These are phyloP conservation scores for Prunella strophiata DNA, from an alignment of 2,797 vertebrate species.

Conservation along the genomic window DNA sequence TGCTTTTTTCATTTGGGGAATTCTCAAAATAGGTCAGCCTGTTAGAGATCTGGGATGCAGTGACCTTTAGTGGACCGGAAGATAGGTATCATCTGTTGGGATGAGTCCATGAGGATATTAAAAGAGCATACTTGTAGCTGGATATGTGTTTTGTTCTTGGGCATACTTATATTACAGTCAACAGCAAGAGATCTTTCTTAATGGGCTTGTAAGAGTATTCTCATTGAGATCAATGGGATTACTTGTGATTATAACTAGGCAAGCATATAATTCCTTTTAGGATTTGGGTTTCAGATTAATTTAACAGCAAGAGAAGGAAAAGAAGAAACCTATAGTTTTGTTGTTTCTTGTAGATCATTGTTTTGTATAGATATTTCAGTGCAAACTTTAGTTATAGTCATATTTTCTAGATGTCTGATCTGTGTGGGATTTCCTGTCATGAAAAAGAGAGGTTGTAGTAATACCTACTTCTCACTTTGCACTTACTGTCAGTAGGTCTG, in stretches of 20 bases:
- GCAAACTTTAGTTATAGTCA: neutral
- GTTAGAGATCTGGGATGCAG: neutral
- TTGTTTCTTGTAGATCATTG: neutral
- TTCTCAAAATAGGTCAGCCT: constrained; percentile 23
- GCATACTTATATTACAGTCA: neutral
- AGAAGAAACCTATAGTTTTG: neutral
- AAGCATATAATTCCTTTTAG: neutral
- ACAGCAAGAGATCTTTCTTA: constrained; percentile 6
- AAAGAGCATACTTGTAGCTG: neutral
- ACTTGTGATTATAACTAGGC: neutral
- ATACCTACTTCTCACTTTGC: neutral
- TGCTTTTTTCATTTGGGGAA: neutral
- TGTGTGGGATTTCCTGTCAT: neutral
- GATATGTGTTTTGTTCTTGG: constrained; percentile 24
- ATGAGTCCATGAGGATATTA: constrained; percentile 7
- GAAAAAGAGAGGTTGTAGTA: neutral
- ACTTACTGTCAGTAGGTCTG: neutral
- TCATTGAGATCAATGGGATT: neutral
- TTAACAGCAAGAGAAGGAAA: neutral
- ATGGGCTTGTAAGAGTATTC: neutral
- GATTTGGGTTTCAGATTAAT: neutral
- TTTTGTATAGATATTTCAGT: neutral
- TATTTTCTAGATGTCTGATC: neutral
- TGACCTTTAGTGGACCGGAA: constrained; percentile 46
- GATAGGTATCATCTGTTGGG: constrained; percentile 1